These are phyloP conservation scores for Panurus biarmicus DNA, from an alignment of 2,113 vertebrate genomes.

Conservation along the genomic window DNA sequence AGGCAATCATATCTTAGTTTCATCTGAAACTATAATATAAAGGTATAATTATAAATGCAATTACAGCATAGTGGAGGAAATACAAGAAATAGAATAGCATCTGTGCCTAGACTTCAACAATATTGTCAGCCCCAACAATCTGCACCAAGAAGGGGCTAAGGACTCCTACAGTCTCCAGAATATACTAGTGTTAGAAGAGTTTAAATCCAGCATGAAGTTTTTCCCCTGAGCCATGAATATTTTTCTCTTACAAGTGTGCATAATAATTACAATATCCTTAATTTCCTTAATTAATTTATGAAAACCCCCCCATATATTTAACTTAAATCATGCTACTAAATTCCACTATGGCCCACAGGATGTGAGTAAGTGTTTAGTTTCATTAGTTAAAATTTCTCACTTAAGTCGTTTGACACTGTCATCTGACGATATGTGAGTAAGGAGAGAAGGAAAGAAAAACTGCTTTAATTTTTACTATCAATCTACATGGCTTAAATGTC, in stretches of 20 bases:
- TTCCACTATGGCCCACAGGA: not conserved
- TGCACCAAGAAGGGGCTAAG: fast-evolving
- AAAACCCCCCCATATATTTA: not conserved
- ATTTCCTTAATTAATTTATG: not conserved
- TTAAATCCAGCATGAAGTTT: not conserved
- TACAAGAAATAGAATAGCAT: not conserved
- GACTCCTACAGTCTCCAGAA: not conserved
- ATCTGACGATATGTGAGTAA: not conserved
- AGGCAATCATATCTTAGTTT: not conserved
- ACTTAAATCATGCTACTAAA: not conserved
- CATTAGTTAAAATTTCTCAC: not conserved
- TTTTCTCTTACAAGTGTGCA: not conserved
- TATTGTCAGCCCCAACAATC: not conserved
- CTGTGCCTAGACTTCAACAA: not conserved
- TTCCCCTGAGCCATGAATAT: not conserved
- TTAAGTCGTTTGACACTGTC: fast-evolving
- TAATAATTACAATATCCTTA: not conserved
- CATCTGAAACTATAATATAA: not conserved
- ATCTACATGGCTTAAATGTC: fast-evolving
- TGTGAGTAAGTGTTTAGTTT: not conserved
- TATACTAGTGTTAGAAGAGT: not conserved
- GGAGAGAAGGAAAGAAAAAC: not conserved
- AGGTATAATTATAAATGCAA: not conserved
- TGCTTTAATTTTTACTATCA: not conserved
- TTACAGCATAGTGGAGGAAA: not conserved